Percentiles rank a stretch among this genome's conserved stretches.
These are phyloP conservation scores for Tragulus kanchil DNA, from an alignment of 2,113 vertebrate genomes.

Conservation along the genomic window DNA sequence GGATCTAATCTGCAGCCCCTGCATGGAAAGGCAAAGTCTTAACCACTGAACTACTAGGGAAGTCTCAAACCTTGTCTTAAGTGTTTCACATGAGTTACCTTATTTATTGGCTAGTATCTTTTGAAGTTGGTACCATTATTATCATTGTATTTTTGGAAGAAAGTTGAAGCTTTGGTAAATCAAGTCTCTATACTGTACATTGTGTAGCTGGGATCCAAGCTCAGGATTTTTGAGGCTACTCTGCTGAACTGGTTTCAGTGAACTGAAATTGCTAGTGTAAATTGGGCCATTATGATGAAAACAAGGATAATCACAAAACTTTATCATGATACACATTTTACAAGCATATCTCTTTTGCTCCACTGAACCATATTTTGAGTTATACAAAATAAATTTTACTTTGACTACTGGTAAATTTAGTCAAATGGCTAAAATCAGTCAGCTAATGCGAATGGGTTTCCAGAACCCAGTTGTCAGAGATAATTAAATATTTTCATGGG, in stretches of 20 bases:
- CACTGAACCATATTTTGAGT: neutral
- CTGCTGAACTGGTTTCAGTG: neutral
- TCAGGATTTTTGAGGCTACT: neutral
- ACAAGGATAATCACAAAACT: neutral
- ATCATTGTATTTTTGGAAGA: neutral
- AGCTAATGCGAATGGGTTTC: neutral
- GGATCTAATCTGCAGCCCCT: neutral
- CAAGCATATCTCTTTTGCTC: neutral
- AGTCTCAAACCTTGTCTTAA: neutral
- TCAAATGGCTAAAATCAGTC: neutral
- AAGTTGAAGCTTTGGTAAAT: neutral
- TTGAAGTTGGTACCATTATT: neutral
- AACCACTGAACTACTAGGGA: neutral
- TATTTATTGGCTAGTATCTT: neutral
- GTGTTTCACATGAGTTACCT: neutral
- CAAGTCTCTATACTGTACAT: neutral
- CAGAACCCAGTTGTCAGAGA: neutral
- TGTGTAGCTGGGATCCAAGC: neutral
- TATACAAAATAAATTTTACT: neutral
- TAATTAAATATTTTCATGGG: neutral
- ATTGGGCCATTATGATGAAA: neutral
- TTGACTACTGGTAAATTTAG: neutral
- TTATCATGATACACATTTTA: neutral
- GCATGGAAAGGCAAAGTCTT: neutral
- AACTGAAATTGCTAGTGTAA: neutral